These are phyloP conservation scores for Formicarius rufipectus DNA, from an alignment of 2,113 vertebrate genomes.

Conservation along the genomic window DNA sequence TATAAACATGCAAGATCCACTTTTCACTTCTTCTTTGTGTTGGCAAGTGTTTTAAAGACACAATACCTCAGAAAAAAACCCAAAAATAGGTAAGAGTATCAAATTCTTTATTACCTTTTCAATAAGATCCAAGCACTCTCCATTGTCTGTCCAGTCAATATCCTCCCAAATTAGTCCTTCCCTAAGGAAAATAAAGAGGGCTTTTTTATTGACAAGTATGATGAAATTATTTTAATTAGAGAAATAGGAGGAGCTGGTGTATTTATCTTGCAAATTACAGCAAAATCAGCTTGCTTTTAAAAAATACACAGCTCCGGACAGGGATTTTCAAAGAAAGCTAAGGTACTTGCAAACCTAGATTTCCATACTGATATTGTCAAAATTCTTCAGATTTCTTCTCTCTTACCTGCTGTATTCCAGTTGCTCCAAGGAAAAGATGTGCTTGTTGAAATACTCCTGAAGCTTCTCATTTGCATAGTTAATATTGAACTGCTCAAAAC, in stretches of 20 bases:
- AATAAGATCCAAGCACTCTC: constrained; percentile 95
- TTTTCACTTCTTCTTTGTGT: neutral
- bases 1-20: neutral
- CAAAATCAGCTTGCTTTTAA: neutral
- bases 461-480: constrained; percentile 99
- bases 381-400: neutral
- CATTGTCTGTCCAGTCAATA: constrained; percentile 97
- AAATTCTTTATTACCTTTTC: constrained; percentile 85
- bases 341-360: neutral
- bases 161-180: constrained; percentile 94
- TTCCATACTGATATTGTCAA: neutral
- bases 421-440: constrained; percentile 98
- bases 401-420: constrained; percentile 94
- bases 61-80: neutral
- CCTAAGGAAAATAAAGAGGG: constrained; percentile 64
- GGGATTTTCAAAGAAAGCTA: neutral
- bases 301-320: neutral
- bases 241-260: neutral
- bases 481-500: constrained; percentile 98
- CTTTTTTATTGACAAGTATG: neutral
- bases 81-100: neutral
- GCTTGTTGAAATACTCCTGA: constrained; percentile 99
- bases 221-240: neutral
- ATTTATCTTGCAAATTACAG: neutral
- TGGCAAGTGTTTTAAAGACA: neutral